Conservation (phyloP, 2,888 invertebrate species). For the Leptarthrus brevirostris region DNA sequence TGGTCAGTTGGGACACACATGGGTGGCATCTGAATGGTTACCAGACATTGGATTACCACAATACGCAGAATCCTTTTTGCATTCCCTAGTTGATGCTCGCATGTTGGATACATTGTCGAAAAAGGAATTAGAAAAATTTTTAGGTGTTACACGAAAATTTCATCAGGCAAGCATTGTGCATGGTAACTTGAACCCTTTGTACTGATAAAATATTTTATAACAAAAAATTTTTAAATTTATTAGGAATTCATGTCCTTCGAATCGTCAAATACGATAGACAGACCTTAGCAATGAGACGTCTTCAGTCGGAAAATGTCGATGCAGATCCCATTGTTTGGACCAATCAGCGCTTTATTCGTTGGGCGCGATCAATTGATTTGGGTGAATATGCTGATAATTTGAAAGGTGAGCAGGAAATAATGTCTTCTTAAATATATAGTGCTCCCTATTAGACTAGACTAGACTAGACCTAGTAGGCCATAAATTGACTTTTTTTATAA, state of each 20-base stretch:
- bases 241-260: constrained; percentile 83
- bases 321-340: constrained; percentile 96
- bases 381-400: constrained; percentile 93
- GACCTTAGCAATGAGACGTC: constrained; percentile 86
- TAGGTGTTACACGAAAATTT: constrained; percentile 92
- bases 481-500: too few relatives aligned
- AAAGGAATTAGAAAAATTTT: constrained; percentile 92
- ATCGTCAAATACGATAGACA: constrained; percentile 94
- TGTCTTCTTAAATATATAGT: background rate
- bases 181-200: constrained; percentile 71
- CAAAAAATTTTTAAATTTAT: constrained; percentile 19
- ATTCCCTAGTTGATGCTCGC: constrained; percentile 91
- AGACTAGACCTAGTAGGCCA: too few relatives aligned
- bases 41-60: constrained; percentile 90
- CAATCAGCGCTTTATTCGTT: constrained; percentile 92
- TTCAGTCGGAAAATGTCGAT: constrained; percentile 88
- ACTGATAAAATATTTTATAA: background rate
- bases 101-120: constrained; percentile 93
- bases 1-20: constrained; percentile 88
- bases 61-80: constrained; percentile 89
- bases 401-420: constrained; percentile 75
- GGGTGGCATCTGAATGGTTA: constrained; percentile 94
- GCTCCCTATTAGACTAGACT: too few relatives aligned
- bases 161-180: constrained; percentile 95
- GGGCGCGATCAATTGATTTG: constrained; percentile 93